These are phyloP conservation scores for Tetramorium bicarinatum DNA, from an alignment of 2,888 invertebrate species.

Conservation along the genomic window DNA sequence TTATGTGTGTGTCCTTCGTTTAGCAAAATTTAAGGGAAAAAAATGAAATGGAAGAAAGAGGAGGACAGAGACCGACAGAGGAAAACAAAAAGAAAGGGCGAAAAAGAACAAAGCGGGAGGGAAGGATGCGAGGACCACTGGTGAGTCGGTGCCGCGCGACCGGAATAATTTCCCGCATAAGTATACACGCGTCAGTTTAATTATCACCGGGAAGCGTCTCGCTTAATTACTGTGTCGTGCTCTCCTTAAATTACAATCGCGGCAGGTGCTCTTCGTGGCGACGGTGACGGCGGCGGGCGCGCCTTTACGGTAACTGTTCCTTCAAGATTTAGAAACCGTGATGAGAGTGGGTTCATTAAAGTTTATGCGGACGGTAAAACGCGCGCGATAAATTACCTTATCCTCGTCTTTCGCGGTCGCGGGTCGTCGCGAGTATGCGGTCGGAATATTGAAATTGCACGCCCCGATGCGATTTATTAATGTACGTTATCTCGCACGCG, in stretches of 20 bases:
- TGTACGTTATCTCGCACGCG: constrained; percentile 2
- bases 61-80: not conserved
- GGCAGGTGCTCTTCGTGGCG: constrained; percentile 19
- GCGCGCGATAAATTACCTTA: constrained; percentile 22
- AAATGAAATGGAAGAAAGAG: not conserved
- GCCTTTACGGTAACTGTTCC: constrained; percentile 15
- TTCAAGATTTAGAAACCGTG: constrained; percentile 45
- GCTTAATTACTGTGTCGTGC: constrained; percentile 39
- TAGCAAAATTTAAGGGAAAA: not conserved
- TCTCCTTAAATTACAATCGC: constrained; percentile 36
- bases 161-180: constrained; percentile 33
- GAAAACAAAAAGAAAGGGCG: no score
- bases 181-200: constrained; percentile 34
- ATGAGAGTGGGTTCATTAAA: constrained; percentile 35
- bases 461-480: constrained; percentile 15
- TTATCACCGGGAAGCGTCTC: constrained; percentile 35
- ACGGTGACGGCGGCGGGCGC: not conserved
- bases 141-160: not conserved
- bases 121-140: not conserved
- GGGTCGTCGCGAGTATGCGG: not conserved
- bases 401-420: not conserved
- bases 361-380: constrained; percentile 30
- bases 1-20: constrained; percentile 1
- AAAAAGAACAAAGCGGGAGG: not conserved
- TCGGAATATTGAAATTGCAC: constrained; percentile 33